phyloP scores from a whole-genome alignment of 2,113 vertebrate genomes.

The Silurus asotus region DNA sequence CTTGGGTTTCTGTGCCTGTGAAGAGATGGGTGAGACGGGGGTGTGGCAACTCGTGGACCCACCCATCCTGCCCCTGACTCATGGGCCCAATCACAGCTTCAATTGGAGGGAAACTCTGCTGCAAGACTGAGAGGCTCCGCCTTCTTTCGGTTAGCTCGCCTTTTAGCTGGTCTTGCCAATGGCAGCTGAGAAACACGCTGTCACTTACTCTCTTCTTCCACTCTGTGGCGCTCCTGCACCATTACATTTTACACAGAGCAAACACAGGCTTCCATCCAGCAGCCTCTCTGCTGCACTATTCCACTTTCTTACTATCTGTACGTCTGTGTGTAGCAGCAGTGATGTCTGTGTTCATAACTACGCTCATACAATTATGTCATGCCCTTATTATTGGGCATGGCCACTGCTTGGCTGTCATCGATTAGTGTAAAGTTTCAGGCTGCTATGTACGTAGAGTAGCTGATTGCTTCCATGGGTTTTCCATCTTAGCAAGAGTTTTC shows the following conservation, averaged over 20 bases:
- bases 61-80: constrained; percentile 94
- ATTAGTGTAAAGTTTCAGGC: constrained; percentile 18
- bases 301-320: not conserved
- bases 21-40: constrained; percentile 92
- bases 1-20: constrained; percentile 93
- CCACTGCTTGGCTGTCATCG: not conserved
- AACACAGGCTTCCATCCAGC: constrained; percentile 39
- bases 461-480: constrained; percentile 32
- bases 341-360: constrained; percentile 24
- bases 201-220: constrained; percentile 35
- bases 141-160: constrained; percentile 14
- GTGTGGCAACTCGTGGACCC: constrained; percentile 97
- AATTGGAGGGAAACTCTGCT: constrained; percentile 97
- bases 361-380: constrained; percentile 10
- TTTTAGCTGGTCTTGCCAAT: constrained; percentile 27
- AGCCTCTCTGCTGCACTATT: constrained; percentile 15
- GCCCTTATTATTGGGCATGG: not conserved
- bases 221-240: constrained; percentile 25
- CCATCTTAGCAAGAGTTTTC: constrained; percentile 27
- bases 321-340: constrained; percentile 29
- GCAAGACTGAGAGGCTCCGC: constrained; percentile 76
- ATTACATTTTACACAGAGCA: constrained; percentile 28
- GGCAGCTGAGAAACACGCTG: constrained; percentile 30
- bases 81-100: constrained; percentile 96
- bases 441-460: constrained; percentile 3